Evolutionary conservation across 2,797 vertebrate species (phyloP), one percentile per base, ranked within the genome.

Genomic region (Aselliscus stoliczkanus): DNA sequence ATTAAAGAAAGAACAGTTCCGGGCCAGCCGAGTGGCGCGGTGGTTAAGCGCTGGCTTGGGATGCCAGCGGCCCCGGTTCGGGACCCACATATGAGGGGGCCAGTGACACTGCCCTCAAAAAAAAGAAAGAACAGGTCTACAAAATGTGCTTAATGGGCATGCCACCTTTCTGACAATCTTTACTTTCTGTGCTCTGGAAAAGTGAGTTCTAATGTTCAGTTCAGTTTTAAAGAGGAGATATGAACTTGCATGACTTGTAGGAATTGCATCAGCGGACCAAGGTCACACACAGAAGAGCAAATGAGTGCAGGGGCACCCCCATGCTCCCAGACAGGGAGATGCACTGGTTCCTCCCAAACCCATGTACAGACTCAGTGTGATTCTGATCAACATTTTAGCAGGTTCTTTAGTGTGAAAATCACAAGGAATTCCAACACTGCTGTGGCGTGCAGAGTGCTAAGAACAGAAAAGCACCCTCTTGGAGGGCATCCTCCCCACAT

Each of bases 1-100:
- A 88, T 37, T 90, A 85, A 42, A 91, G 80, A 84, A 67, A 91
- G 79, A 84, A 87, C 65, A 93, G 76, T 8, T 65, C n/a, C n/a
- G n/a, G n/a, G n/a, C n/a, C n/a, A n/a, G n/a, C n/a, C n/a, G n/a
- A n/a, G n/a, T n/a, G n/a, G n/a, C n/a, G n/a, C n/a, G n/a, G n/a
- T n/a, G n/a, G n/a, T n/a, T n/a, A n/a, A n/a, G n/a, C n/a, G n/a
- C n/a, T n/a, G n/a, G n/a, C n/a, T n/a, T n/a, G n/a, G n/a, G n/a
- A n/a, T n/a, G n/a, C n/a, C n/a, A n/a, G n/a, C n/a, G n/a, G n/a
- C n/a, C n/a, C n/a, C n/a, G n/a, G n/a, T n/a, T n/a, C n/a, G n/a
- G n/a, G n/a, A n/a, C n/a, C n/a, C n/a, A n/a, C n/a, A n/a, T n/a
- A n/a, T n/a, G n/a, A n/a, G n/a, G n/a, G n/a, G n/a, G n/a, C n/a